Base-by-base conservation (phyloP, 2,113 vertebrate genomes). In the Oriolus oriolus region DNA sequence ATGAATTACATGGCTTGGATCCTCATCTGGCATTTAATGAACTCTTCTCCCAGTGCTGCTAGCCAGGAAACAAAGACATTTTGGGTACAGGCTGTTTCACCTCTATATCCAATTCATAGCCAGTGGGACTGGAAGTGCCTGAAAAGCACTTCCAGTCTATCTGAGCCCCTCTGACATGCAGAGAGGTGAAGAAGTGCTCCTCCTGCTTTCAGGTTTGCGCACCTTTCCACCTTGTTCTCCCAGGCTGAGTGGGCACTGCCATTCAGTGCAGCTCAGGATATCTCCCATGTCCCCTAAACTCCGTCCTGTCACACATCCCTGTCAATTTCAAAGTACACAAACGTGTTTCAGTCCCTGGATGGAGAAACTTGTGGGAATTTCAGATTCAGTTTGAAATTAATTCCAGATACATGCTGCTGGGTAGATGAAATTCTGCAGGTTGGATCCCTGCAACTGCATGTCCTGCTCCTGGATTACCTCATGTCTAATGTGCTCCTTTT, bases 71-170 rank as follows among this genome's bases (percentile, higher is more conserved):
- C 24, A 45, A 21, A 35, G 50, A 28, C 5, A 26, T 71, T 87
- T 84, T 49, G 69, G 44, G 16, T 79, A 28, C 11, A 5, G 0
- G 0, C 8, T 15, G 3, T 33, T 78, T 66, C 52, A 74, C 15
- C 9, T 86, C 56, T 35, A 0, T 9, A 2, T n/a, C 1, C 1
- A 24, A 42, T 28, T 53, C 37, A 19, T 7, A 56, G 44, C 16
- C 31, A 53, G n/a, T 8, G 15, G n/a, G 39, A 26, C 28, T 93
- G 60, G 64, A 89, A 81, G 28, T 21, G 16, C 56, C 56, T 64
- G 1, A 1, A 54, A 68, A 81, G 33, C 31, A 37, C 30, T 80
- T 61, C 10, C 49, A 60, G 35, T 33, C n/a, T 44, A 1, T 45
- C 10, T 49, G 74, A 85, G 16, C 10, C 28, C 21, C 35, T 74